A percentile compares a stretch with the other conserved stretches of the same genome.
Evolutionary conservation across 2,888 invertebrate genomes (phyloP).

Genomic region (Diachrysia chrysitis): DNA sequence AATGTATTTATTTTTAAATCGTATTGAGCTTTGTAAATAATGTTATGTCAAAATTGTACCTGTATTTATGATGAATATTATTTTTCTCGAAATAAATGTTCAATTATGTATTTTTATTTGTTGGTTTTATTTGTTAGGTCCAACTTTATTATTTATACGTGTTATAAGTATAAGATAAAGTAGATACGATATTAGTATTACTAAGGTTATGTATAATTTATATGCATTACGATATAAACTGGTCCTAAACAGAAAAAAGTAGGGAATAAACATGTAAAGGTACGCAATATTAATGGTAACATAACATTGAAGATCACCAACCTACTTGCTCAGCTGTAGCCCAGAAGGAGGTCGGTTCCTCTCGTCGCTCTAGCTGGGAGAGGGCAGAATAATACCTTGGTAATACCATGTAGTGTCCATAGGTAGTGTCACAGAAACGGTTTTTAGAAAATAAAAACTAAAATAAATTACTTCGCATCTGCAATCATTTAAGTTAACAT

Average conservation of each 20-base stretch:
- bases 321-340: neutral
- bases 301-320: neutral
- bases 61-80: slow-evolving; percentile 80
- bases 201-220: too few species aligned
- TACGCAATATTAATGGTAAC: slow-evolving; percentile 5
- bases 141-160: too few species aligned
- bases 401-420: too few species aligned
- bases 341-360: neutral
- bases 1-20: slow-evolving; percentile 61
- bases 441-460: too few species aligned
- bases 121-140: slow-evolving; percentile 71
- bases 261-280: slow-evolving; percentile 6
- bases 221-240: too few species aligned
- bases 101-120: slow-evolving; percentile 80
- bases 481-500: too few species aligned
- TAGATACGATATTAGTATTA: too few species aligned
- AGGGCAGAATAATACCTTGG: too few species aligned
- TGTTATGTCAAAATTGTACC: slow-evolving; percentile 79
- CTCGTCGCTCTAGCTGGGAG: neutral
- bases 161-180: too few species aligned
- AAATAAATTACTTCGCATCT: too few species aligned
- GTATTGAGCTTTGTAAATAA: slow-evolving; percentile 80
- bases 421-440: too few species aligned
- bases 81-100: slow-evolving; percentile 78
- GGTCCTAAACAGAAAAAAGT: too few species aligned